Evolutionary conservation across 2,113 vertebrate genomes (phyloP), one percentile per base, ranked within the genome.

Genomic region (Sterna hirundo): DNA sequence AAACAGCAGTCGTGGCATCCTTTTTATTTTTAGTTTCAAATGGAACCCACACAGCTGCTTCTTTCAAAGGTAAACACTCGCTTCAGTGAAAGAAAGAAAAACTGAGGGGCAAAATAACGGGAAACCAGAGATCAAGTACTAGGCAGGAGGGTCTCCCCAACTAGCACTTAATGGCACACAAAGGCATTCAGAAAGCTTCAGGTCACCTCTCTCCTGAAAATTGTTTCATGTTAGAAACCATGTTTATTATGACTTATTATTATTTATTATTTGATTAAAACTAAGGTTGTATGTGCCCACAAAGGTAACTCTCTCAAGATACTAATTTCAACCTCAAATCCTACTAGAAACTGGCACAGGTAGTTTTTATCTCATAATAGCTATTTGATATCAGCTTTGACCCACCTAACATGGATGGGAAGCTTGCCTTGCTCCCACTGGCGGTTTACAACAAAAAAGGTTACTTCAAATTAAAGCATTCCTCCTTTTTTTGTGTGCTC

Each of bases 391-490:
- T 7, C 30, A 70, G 58, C 71, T 70, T 57, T 66, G 51, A 66
- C 49, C 76, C 76, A 58, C 22, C 6, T 36, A 51, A 27, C 11
- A n/a, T 3, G 20, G 36, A 22, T 54, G 64, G 54, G 83, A 78
- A 90, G 54, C 51, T 74, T 86, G 51, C 64, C 86, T 83, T 90
- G 36, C 34, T 93, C 80, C 58, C 68, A 86, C 54, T 38, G 29
- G 27, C 49, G 65, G 30, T 51, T 88, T 65, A 66, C 64, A 83
- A 77, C 15, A 80, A 83, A 88, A 86, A 88, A 79, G 58, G 21
- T 75, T 79, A 54, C 61, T 88, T 92, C 71, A 74, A 88, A 86
- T 75, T 81, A 86, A 97, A 94, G 49, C 65, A 75, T 60, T 91
- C 15, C 27, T 58, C n/a, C 60, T 64, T 83, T 86, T 86, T 76